These are phyloP conservation scores for Branchinecta sandiegonensis DNA, from an alignment of 2,888 invertebrate genomes.

Conservation along the genomic window DNA sequence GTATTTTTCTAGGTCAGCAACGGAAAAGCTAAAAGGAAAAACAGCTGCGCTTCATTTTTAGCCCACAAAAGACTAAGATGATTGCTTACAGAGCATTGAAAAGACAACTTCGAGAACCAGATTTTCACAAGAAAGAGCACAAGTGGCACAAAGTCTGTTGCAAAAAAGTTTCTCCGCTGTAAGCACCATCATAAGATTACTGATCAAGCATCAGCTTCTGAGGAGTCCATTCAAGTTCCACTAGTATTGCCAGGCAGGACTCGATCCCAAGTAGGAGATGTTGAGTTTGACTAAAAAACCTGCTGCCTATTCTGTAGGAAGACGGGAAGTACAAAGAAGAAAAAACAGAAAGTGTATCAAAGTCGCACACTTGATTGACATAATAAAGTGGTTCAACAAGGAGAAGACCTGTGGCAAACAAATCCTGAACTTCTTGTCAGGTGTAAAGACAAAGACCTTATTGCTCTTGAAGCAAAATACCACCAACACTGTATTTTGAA, in stretches of 20 bases:
- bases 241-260: conserved; percentile 2
- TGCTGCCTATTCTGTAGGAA: not conserved
- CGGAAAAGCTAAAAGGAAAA: too few species aligned
- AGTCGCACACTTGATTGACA: conserved; percentile 10
- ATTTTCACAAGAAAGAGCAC: conserved; percentile 1
- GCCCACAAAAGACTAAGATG: too few species aligned
- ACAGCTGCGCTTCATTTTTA: too few species aligned
- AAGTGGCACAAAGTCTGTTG: conserved; percentile 11
- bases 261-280: not conserved
- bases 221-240: not conserved
- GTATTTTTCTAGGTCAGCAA: too few species aligned
- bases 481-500: conserved; percentile 7
- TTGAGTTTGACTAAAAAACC: not conserved
- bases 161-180: conserved; percentile 14
- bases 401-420: not conserved
- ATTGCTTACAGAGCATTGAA: too few species aligned
- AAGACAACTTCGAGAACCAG: too few species aligned
- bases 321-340: conserved; percentile 7
- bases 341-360: too few species aligned
- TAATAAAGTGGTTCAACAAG: conserved; percentile 2
- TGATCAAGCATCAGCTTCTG: too few species aligned
- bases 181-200: conserved; percentile 11
- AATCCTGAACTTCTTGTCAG: conserved; percentile 7
- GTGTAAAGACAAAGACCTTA: conserved; percentile 11
- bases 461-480: conserved; percentile 14